Evolutionary conservation across 2,888 invertebrate genomes (phyloP), one percentile per base, ranked within the genome.

Genomic region (Aleiodes testaceus): DNA sequence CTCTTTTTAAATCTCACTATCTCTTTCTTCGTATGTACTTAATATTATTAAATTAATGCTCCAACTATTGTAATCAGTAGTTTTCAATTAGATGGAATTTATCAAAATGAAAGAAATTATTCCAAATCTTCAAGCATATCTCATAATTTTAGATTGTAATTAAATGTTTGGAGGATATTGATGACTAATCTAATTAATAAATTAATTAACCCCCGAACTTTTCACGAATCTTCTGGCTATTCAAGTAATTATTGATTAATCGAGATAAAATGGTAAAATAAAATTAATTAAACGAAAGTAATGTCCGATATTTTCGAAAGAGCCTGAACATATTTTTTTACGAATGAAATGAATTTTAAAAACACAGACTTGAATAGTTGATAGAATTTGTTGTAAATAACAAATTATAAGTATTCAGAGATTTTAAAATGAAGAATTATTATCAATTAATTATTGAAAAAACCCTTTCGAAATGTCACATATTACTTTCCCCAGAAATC

Each of bases 231-330:
- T 67, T 22, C n/a, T 55, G 66, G 42, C 26, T 36, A 36, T 36
- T 36, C 36, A 53, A 53, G 20, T 26, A 53, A 26, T 2, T n/a
- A 12, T 53, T 53, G 3, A n/a, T 22, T 36, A 36, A 50, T 47
- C n/a, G 26, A 73, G 44, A 70, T 69, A 52, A 61, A 55, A 26
- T 69, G 45, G 36, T 68, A 11, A 47, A 65, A 65, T 67, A 71
- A 70, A 18, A 55, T 70, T 36, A 36, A 36, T 36, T 36, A 36
- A 72, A 65, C 72, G 76, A 74, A 78, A 78, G 73, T 77, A 75
- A 76, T 72, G 75, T 77, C 77, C 75, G 78, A 79, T 79, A 78
- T 78, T 77, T 77, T 77, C 77, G 73, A 78, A 79, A 70, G 77
- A 71, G 72, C 22, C 75, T 76, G 73, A 77, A 75, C 36, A 74